Conservation (phyloP, 2,113 vertebrate species). For the Catharus bicknelli region DNA sequence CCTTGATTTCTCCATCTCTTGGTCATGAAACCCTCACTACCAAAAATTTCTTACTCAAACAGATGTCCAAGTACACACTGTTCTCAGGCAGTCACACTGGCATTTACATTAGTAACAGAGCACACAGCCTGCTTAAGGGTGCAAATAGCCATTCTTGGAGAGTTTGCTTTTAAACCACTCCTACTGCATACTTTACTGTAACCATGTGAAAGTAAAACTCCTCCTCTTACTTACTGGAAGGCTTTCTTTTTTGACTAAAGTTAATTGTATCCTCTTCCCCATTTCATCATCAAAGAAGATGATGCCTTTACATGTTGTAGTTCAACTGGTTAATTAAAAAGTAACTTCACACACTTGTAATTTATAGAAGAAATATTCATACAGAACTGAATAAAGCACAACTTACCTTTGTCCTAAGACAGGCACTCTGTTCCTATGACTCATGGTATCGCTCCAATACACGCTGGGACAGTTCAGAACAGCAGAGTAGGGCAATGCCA, state of each 20-base stretch:
- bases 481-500: conserved; percentile 45
- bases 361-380: neutral
- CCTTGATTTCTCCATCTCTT: neutral
- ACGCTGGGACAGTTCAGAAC: conserved; percentile 24
- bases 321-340: neutral
- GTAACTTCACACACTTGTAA: neutral
- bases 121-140: neutral
- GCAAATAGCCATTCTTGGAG: neutral
- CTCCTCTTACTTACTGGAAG: neutral
- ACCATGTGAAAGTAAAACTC: neutral
- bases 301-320: neutral
- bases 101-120: neutral
- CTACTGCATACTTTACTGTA: neutral
- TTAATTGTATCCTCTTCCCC: neutral
- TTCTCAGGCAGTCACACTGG: neutral
- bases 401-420: conserved; percentile 37
- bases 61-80: neutral
- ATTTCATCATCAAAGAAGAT: neutral
- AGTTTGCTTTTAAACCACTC: neutral
- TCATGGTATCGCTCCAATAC: neutral
- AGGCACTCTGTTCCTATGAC: conserved; percentile 29
- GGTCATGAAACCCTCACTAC: neutral
- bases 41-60: neutral
- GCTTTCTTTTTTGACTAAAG: conserved; percentile 18
- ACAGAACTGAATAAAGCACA: neutral